Conservation (phyloP, 2,888 invertebrate genomes). For the Acrobeloides nanus region DNA sequence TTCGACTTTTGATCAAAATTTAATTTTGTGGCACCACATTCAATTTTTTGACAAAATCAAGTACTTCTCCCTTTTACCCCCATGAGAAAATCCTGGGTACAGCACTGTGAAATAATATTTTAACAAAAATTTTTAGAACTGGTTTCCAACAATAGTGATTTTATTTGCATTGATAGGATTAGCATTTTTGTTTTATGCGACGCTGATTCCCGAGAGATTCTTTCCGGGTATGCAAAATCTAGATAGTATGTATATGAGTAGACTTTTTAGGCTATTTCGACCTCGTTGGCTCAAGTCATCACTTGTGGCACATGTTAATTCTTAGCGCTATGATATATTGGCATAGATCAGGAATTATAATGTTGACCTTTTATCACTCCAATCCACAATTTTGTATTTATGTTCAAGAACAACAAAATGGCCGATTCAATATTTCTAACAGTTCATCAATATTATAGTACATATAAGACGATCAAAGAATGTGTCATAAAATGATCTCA, state of each 20-base stretch:
- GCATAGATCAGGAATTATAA: slow-evolving; percentile 69
- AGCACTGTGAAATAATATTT: too few relatives aligned
- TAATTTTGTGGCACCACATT: too few relatives aligned
- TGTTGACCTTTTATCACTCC: slow-evolving; percentile 30
- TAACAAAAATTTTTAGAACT: slow-evolving; percentile 64
- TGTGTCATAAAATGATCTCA: too few relatives aligned
- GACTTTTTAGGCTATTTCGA: slow-evolving; percentile 72
- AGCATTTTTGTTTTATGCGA: slow-evolving; percentile 81
- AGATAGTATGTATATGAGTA: neutral
- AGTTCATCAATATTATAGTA: too few relatives aligned
- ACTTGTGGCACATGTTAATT: slow-evolving; percentile 91
- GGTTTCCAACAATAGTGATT: slow-evolving; percentile 78
- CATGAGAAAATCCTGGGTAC: too few relatives aligned
- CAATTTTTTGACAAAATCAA: too few relatives aligned
- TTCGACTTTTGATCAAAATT: too few relatives aligned
- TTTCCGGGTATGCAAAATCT: slow-evolving; percentile 54
- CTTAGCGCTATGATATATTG: slow-evolving; percentile 82
- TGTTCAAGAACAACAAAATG: too few relatives aligned
- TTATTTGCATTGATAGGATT: slow-evolving; percentile 79
- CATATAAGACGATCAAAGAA: too few relatives aligned
- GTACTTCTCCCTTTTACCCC: too few relatives aligned
- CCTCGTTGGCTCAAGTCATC: slow-evolving; percentile 86
- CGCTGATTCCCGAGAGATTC: slow-evolving; percentile 82
- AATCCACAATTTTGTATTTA: slow-evolving; percentile 5
- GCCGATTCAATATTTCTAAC: too few relatives aligned